Evolutionary conservation across 2,888 invertebrate genomes (phyloP), one percentile per base, ranked within the genome.

Genomic region (Eupithecia subumbrata): DNA sequence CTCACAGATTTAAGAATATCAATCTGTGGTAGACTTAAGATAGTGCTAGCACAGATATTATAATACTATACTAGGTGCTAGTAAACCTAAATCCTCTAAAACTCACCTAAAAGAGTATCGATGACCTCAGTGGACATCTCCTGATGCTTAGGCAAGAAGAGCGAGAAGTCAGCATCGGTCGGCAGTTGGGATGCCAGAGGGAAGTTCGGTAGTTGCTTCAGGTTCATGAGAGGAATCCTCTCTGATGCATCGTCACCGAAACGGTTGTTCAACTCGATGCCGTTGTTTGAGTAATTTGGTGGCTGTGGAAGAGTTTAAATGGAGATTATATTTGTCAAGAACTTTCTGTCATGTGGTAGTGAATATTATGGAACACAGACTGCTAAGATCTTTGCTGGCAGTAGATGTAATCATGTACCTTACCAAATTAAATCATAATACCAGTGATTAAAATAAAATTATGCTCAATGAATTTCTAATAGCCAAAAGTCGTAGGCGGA

Each of bases 81-180:
- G 56, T 11, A 22, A 12, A n/a, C n/a, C 69, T 48, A 16, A 48
- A 52, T 9, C 52, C 11, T 52, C 7, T 43, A 64, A 22, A 45
- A 88, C 87, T 94, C 90, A 96, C 97, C 95, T 94, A 97, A 91
- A 73, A 97, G 96, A 37, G 96, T 93, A 72, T 96, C 95, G 72
- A 97, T 96, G 76, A 98, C 95, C 80, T 96, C 95, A 0, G 95
- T 95, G 8, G 98, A 97, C 87, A 97, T 96, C 71, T 94, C 93
- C 67, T 97, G 96, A 87, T 98, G 98, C 25, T 88, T 92, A 0
- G 97, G 96, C 76, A 97, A 95, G 86, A 98, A 98, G 25, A 97
- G 91, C 0, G 97, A 97, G 90, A 98, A 98, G 81, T 96, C 95
- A 0, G 95, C 95, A 75, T 96, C 96, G 2, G 95, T 91, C 1